A percentile compares a stretch with the other conserved stretches of the same genome.
These are phyloP conservation scores for Halocaridina rubra DNA, from an alignment of 2,888 invertebrate genomes.

Conservation along the genomic window DNA sequence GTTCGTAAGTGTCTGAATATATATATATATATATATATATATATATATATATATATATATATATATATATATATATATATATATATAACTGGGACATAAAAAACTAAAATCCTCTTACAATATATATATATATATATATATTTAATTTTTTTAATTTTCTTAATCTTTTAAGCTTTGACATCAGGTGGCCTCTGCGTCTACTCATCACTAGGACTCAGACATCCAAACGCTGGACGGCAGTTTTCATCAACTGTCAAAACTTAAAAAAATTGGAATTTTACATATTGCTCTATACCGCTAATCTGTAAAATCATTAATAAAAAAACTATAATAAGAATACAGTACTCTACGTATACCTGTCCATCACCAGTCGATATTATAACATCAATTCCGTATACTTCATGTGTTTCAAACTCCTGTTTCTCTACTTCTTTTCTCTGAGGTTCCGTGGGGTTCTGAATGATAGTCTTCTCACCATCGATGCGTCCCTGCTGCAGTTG, in stretches of 20 bases:
- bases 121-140: too few relatives aligned
- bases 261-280: too few relatives aligned
- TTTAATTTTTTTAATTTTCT: too few relatives aligned
- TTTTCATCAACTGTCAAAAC: not conserved
- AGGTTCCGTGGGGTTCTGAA: constrained; percentile 96
- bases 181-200: constrained; percentile 41
- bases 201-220: constrained; percentile 5
- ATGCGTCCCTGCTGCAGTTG: constrained; percentile 92
- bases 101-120: too few relatives aligned
- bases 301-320: not conserved
- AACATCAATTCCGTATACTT: constrained; percentile 99
- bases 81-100: too few relatives aligned
- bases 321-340: not conserved
- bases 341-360: too few relatives aligned
- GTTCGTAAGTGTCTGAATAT: too few relatives aligned
- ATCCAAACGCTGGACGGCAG: constrained; percentile 29
- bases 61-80: too few relatives aligned
- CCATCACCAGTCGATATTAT: constrained; percentile 96
- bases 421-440: constrained; percentile 98
- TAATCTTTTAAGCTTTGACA: not conserved
- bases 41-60: too few relatives aligned
- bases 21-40: too few relatives aligned
- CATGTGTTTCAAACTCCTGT: constrained; percentile 92
- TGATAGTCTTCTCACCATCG: constrained; percentile 97
- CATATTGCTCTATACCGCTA: too few relatives aligned